These are phyloP conservation scores for Melipona beecheii DNA, from an alignment of 2,888 invertebrate species.

Conservation along the genomic window DNA sequence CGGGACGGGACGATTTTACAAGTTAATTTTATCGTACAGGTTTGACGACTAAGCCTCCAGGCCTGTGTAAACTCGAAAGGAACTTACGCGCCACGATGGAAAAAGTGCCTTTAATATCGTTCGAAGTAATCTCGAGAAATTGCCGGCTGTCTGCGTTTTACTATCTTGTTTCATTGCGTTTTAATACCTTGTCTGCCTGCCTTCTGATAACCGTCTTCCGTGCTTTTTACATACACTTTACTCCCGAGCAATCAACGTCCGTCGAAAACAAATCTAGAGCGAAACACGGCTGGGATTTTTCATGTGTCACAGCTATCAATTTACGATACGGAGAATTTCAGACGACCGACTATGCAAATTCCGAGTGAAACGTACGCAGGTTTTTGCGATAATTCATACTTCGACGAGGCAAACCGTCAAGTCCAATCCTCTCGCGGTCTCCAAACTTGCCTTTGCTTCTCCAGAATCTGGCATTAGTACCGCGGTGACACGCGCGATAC, in stretches of 20 bases:
- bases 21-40: constrained; percentile 54
- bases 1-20: constrained; percentile 27
- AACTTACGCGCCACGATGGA: constrained; percentile 21
- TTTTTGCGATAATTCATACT: neutral
- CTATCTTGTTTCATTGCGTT: constrained; percentile 45
- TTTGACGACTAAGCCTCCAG: constrained; percentile 46
- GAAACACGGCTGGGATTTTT: neutral
- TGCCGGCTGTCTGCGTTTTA: constrained; percentile 43
- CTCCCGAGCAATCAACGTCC: neutral
- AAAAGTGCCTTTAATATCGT: constrained; percentile 41
- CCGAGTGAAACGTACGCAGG: neutral
- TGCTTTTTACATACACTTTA: neutral
- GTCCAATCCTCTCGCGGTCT: too few species aligned
- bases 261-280: neutral
- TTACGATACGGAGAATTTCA: neutral
- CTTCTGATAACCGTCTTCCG: neutral
- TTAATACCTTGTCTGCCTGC: constrained; percentile 16
- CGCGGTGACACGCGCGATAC: neutral
- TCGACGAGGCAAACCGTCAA: neutral
- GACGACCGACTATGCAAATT: too few species aligned
- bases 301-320: neutral
- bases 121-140: constrained; percentile 46
- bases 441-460: neutral
- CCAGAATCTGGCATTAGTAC: neutral
- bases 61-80: constrained; percentile 35